Conservation (phyloP, 2,797 vertebrate species). For the Tokudaia muenninki region DNA sequence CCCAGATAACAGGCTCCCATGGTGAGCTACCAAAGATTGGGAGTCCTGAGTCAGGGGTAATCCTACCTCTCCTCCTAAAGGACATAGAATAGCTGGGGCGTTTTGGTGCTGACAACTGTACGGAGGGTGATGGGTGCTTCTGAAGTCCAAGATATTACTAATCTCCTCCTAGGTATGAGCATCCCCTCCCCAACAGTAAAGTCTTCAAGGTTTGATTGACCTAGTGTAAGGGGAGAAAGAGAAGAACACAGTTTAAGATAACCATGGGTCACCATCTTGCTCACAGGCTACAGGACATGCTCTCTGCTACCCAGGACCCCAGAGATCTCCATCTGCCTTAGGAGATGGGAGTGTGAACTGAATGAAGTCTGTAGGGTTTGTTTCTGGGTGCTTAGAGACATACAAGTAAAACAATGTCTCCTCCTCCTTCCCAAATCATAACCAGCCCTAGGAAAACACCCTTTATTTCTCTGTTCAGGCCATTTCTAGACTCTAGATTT, state of each 20-base stretch:
- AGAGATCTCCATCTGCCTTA: not conserved
- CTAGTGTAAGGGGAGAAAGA: not conserved
- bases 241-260: not conserved
- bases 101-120: not conserved
- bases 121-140: accelerated
- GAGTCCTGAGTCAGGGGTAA: not conserved
- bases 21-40: not conserved
- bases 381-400: not conserved
- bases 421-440: not conserved
- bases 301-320: not conserved
- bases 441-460: not conserved
- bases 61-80: not conserved
- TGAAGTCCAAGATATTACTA: not conserved
- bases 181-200: not conserved
- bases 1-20: too few species aligned
- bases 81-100: not conserved
- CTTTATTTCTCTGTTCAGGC: not conserved
- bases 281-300: not conserved
- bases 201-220: too few species aligned
- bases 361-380: not conserved
- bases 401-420: too few species aligned
- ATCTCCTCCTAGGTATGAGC: not conserved
- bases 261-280: not conserved
- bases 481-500: not conserved
- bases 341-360: too few species aligned